A percentile compares a stretch with the other conserved stretches of the same genome.
Conservation (phyloP, 2,113 vertebrate species). For the Argyrosomus japonicus region DNA sequence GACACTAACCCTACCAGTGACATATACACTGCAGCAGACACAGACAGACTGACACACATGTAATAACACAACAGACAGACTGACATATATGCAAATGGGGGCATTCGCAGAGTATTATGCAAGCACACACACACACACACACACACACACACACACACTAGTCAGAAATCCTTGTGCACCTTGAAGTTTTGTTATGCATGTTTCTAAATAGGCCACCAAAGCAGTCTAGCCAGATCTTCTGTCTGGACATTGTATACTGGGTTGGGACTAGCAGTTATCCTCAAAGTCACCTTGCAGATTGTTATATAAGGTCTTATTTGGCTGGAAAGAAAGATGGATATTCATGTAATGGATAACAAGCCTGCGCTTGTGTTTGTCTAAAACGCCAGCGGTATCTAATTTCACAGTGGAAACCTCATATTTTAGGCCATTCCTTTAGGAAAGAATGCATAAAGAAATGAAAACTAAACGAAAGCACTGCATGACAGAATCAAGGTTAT, state of each 20-base stretch:
- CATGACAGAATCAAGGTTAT: not conserved
- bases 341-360: not conserved
- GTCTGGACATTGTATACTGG: conserved; percentile 34
- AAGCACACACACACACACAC: not conserved
- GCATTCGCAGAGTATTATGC: conserved; percentile 29
- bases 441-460: not conserved
- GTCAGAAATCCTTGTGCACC: not conserved
- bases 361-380: not conserved
- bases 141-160: not conserved
- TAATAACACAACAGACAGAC: conserved; percentile 51
- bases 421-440: not conserved
- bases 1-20: conserved; percentile 31
- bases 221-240: conserved; percentile 39
- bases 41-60: conserved; percentile 53
- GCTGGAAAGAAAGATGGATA: not conserved
- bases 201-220: conserved; percentile 62
- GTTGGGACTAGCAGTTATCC: not conserved
- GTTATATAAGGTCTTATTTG: conserved; percentile 24
- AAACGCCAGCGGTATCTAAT: not conserved
- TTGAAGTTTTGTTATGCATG: conserved; percentile 17
- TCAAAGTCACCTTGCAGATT: conserved; percentile 20
- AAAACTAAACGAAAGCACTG: not conserved
- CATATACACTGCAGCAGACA: conserved; percentile 15
- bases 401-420: conserved; percentile 3
- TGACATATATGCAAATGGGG: conserved; percentile 64